Evolutionary conservation across 2,888 invertebrate species (phyloP).

Genomic region (Melipona beecheii): DNA sequence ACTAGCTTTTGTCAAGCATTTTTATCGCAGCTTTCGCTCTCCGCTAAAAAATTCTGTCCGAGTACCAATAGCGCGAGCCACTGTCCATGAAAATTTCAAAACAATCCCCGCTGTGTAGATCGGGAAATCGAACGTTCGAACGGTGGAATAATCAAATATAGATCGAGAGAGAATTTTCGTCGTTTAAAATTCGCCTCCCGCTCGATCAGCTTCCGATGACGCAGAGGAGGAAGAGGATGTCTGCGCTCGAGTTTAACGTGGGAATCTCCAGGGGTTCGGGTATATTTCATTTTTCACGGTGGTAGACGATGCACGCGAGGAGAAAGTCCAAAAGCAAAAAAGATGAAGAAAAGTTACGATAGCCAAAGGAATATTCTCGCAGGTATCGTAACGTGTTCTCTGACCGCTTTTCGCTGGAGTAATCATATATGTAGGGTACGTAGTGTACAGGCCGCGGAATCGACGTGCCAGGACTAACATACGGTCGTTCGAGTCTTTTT

Average conservation of each 20-base stretch:
- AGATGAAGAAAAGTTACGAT: conserved; percentile 50
- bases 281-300: conserved; percentile 64
- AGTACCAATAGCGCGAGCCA: background rate
- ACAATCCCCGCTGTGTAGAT: background rate
- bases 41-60: background rate
- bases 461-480: conserved; percentile 18
- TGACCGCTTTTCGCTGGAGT: conserved; percentile 42
- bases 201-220: background rate
- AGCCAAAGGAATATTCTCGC: conserved; percentile 63
- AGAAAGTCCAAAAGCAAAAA: conserved; percentile 31
- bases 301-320: conserved; percentile 40
- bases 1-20: background rate
- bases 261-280: conserved; percentile 41
- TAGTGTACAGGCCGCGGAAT: conserved; percentile 22
- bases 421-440: conserved; percentile 53
- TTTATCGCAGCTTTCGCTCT: background rate
- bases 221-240: conserved; percentile 29
- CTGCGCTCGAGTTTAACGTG: conserved; percentile 27
- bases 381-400: conserved; percentile 49
- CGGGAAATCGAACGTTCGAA: background rate
- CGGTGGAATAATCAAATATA: background rate
- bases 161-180: background rate
- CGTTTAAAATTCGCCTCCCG: background rate
- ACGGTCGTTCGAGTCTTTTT: background rate
- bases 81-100: conserved; percentile 22